Evolutionary conservation across 2,888 invertebrate species (phyloP).

Genomic region (Limnephilus lunatus): DNA sequence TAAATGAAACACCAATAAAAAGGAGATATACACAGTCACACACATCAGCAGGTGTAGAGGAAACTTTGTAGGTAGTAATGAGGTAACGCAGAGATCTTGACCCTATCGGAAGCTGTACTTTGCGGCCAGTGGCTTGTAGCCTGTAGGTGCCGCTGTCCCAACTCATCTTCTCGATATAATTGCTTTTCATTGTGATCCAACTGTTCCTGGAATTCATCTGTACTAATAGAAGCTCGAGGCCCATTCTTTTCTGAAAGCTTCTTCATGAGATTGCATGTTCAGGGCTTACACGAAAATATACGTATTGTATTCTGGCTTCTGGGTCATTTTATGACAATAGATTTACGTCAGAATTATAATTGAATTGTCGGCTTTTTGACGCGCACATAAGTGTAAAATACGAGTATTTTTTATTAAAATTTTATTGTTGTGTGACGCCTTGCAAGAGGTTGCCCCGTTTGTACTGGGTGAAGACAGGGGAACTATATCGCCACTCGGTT

Average conservation of each 20-base stretch:
- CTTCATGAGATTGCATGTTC: background rate
- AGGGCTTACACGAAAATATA: background rate
- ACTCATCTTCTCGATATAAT: background rate
- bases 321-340: background rate
- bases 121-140: background rate
- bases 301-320: background rate
- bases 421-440: no score
- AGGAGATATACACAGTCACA: background rate
- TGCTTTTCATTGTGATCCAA: conserved; percentile 6
- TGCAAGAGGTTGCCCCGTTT: no score
- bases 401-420: background rate
- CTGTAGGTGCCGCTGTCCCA: background rate
- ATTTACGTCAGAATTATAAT: background rate
- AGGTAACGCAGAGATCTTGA: background rate
- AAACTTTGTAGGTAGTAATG: background rate
- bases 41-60: background rate
- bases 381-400: background rate
- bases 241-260: background rate
- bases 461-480: no score
- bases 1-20: background rate
- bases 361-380: background rate
- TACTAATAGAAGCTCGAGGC: background rate
- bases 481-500: no score
- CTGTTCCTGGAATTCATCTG: background rate
- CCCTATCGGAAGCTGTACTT: conserved; percentile 4